phyloP scores from a whole-genome alignment of 2,888 invertebrate genomes.

The Apodemia hepburni region DNA sequence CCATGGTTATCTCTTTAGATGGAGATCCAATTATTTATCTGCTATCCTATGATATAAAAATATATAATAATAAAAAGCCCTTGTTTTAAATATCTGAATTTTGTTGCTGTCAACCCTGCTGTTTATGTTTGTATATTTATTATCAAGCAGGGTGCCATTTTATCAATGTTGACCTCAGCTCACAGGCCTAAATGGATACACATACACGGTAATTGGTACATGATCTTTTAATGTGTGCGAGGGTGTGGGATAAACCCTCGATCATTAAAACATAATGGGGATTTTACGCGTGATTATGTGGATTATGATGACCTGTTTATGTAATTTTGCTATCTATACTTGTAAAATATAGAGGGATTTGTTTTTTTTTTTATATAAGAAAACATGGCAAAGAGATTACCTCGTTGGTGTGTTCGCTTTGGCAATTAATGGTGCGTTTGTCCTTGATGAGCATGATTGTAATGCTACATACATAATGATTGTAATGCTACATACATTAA shows the following conservation, averaged over 20 bases:
- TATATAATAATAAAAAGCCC: too few relatives aligned
- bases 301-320: background rate
- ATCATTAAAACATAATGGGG: background rate
- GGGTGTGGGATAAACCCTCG: constrained; percentile 3
- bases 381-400: too few relatives aligned
- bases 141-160: constrained; percentile 4
- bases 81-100: background rate
- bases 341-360: background rate
- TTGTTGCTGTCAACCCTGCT: background rate
- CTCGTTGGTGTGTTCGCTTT: too few relatives aligned
- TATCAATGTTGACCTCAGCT: constrained; percentile 12
- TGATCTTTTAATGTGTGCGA: constrained; percentile 4
- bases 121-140: constrained; percentile 6
- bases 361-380: too few relatives aligned
- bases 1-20: background rate
- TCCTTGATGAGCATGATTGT: too few relatives aligned
- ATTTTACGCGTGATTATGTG: background rate
- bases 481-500: too few relatives aligned
- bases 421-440: too few relatives aligned
- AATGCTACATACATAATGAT: too few relatives aligned
- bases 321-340: background rate
- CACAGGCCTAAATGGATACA: background rate
- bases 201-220: constrained; percentile 1
- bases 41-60: too few relatives aligned
- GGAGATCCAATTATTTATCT: too few relatives aligned